Percentiles rank a stretch among this genome's conserved stretches.
Evolutionary conservation across 2,888 invertebrate genomes (phyloP).

Genomic region (Cryptocephalus primarius): DNA sequence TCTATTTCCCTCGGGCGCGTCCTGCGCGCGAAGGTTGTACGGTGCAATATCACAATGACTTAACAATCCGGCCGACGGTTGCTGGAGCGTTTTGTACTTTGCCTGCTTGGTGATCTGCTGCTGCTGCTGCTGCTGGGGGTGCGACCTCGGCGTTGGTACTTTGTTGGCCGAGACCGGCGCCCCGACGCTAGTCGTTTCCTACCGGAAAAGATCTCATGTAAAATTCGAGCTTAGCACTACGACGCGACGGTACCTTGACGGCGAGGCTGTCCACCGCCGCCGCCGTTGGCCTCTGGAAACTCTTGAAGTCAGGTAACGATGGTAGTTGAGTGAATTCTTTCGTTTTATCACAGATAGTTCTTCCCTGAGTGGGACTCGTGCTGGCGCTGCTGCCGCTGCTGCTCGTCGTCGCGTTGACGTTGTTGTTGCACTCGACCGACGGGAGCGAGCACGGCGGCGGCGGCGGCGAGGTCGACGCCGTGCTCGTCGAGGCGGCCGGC

Average conservation of each 20-base stretch:
- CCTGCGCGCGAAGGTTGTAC: slow-evolving; percentile 29
- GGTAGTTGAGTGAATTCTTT: slow-evolving; percentile 23
- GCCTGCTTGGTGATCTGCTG: slow-evolving; percentile 16
- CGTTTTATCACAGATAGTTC: slow-evolving; percentile 35
- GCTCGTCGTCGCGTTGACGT: slow-evolving; percentile 19
- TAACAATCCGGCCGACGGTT: slow-evolving; percentile 26
- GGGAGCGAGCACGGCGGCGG: slow-evolving; percentile 6
- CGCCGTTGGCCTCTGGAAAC: slow-evolving; percentile 32
- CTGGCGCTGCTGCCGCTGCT: slow-evolving; percentile 35
- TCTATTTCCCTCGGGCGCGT: slow-evolving; percentile 27
- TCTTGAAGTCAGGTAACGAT: slow-evolving; percentile 38
- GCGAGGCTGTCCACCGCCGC: slow-evolving; percentile 3
- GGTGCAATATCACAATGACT: slow-evolving; percentile 33
- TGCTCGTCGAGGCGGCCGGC: slow-evolving; percentile 35
- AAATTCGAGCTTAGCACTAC: too few species aligned
- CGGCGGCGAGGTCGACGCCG: slow-evolving; percentile 20
- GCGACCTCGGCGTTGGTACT: slow-evolving; percentile 30
- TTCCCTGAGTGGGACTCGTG: slow-evolving; percentile 21
- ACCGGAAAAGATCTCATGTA: background rate
- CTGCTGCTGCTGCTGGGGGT: slow-evolving; percentile 2
- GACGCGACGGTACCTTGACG: too few species aligned
- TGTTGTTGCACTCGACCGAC: slow-evolving; percentile 8
- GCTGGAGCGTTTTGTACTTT: slow-evolving; percentile 43
- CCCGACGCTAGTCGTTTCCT: slow-evolving; percentile 8
- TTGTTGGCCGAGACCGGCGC: slow-evolving; percentile 13